These are phyloP conservation scores for Sarcophaga variegata DNA, from an alignment of 2,888 invertebrate species.

Conservation along the genomic window DNA sequence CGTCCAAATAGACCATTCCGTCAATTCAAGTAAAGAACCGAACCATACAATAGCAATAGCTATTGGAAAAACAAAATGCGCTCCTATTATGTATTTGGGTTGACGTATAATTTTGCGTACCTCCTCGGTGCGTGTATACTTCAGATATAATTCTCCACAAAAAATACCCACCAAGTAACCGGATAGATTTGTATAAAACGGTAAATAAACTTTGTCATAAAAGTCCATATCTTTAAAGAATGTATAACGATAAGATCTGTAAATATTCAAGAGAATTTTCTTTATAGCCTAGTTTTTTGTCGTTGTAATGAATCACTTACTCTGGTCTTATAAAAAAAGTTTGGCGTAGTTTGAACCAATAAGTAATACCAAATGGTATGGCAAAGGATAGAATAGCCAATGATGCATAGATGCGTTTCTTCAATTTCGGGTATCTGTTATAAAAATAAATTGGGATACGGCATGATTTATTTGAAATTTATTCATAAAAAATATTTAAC, in stretches of 20 bases:
- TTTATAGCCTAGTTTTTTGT: neutral
- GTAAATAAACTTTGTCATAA: conserved; percentile 76
- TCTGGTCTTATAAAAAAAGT: conserved; percentile 77
- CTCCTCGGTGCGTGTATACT: conserved; percentile 54
- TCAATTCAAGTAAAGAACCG: conserved; percentile 76
- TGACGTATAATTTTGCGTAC: conserved; percentile 60
- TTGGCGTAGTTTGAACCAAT: conserved; percentile 74
- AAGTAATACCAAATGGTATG: conserved; percentile 73
- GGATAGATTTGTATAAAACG: conserved; percentile 78
- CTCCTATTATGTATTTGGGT: conserved; percentile 70
- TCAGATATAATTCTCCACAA: conserved; percentile 75
- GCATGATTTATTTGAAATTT: neutral
- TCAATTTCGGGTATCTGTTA: conserved; percentile 64
- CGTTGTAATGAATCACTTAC: conserved; percentile 71
- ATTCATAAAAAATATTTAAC: neutral
- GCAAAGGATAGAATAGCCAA: conserved; percentile 52
- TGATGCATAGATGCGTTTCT: conserved; percentile 35
- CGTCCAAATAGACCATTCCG: conserved; percentile 79
- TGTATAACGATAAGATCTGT: conserved; percentile 77
- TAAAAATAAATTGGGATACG: neutral
- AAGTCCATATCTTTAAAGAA: conserved; percentile 76
- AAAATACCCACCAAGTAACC: conserved; percentile 78
- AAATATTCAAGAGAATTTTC: neutral
- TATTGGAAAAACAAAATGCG: conserved; percentile 69
- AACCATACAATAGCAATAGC: conserved; percentile 73